These are phyloP conservation scores for Cactoblastis cactorum DNA, from an alignment of 2,888 invertebrate species.

Conservation along the genomic window DNA sequence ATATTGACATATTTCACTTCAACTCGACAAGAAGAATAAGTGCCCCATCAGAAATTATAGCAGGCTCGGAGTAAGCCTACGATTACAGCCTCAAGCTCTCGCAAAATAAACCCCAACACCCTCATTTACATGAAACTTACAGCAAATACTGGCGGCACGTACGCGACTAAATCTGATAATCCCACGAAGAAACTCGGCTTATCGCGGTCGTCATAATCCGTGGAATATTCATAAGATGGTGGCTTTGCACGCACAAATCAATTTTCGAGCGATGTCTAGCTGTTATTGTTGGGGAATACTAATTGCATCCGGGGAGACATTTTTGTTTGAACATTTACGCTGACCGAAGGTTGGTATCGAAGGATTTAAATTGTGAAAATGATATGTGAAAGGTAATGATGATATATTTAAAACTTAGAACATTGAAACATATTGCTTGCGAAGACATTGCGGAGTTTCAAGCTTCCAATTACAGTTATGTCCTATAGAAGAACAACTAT, in stretches of 20 bases:
- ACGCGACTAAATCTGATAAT: constrained; percentile 7
- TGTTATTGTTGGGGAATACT: constrained; percentile 1
- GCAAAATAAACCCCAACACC: neutral
- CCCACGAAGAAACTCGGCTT: constrained; percentile 4
- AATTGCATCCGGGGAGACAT: neutral
- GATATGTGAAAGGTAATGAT: too few species aligned
- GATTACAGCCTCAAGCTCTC: neutral
- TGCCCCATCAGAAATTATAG: neutral
- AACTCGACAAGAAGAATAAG: too few species aligned
- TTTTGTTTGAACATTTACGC: neutral
- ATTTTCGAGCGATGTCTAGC: neutral
- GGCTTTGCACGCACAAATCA: constrained; percentile 3
- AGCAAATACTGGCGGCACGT: neutral
- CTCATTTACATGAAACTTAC: constrained; percentile 4
- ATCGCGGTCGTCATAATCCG: neutral
- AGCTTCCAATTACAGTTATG: too few species aligned
- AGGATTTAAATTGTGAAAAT: too few species aligned
- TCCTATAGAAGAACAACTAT: too few species aligned
- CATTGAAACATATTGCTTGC: too few species aligned
- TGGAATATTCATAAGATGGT: constrained; percentile 3
- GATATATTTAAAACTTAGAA: too few species aligned
- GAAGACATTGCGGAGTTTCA: too few species aligned
- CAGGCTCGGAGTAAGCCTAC: neutral
- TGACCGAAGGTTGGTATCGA: too few species aligned
- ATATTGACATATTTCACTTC: too few species aligned